These are phyloP conservation scores for Pandemis cinnamomeana DNA, from an alignment of 2,888 invertebrate species.

Conservation along the genomic window DNA sequence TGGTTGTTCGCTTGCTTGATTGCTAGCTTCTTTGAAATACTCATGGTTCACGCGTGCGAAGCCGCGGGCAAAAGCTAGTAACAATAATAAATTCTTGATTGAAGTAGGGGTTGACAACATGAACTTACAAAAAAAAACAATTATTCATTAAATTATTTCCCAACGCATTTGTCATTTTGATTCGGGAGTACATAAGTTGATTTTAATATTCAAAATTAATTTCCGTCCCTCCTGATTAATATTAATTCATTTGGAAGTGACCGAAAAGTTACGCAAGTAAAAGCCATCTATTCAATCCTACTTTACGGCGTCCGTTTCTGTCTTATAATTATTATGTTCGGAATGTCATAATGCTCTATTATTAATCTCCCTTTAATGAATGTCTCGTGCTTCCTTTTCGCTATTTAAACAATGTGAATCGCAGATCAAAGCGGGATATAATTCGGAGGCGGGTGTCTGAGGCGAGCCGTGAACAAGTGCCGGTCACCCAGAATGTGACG, in stretches of 20 bases:
- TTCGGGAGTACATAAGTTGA: neutral
- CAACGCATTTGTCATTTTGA: neutral
- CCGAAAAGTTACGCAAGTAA: constrained; percentile 18
- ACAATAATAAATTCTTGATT: no score
- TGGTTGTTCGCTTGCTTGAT: no score
- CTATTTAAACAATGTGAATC: constrained; percentile 43
- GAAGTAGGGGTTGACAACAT: no score
- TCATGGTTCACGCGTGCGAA: no score
- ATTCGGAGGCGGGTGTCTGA: constrained; percentile 41
- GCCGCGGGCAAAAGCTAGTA: no score
- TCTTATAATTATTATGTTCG: constrained; percentile 22
- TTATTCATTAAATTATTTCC: neutral
- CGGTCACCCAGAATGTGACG: constrained; percentile 46
- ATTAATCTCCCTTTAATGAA: constrained; percentile 38
- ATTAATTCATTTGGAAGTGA: constrained; percentile 29
- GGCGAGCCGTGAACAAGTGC: constrained; percentile 43
- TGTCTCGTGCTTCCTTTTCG: constrained; percentile 28
- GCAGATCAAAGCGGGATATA: constrained; percentile 47
- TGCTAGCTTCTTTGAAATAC: no score
- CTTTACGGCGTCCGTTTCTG: constrained; percentile 5
- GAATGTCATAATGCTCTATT: constrained; percentile 32
- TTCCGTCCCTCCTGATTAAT: constrained; percentile 13
- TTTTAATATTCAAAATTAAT: constrained; percentile 20
- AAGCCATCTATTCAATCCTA: neutral
- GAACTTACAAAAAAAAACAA: neutral